Conservation (phyloP, 2,888 invertebrate genomes). For the Aphidoletes aphidimyza region DNA sequence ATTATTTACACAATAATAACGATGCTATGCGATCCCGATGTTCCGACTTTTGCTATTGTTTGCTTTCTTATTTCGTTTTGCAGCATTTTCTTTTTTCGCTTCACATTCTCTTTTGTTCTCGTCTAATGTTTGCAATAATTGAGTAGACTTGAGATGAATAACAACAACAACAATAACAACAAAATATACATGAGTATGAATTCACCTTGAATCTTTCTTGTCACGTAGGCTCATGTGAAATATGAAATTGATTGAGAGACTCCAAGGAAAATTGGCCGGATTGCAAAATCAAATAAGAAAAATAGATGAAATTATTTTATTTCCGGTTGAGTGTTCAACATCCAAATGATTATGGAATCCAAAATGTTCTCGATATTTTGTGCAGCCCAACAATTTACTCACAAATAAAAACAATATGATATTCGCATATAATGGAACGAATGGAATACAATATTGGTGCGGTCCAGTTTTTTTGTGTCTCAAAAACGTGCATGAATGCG, state of each 20-base stretch:
- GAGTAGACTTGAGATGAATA: not conserved
- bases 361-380: too few species aligned
- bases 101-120: not conserved
- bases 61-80: not conserved
- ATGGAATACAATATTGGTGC: too few species aligned
- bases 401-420: too few species aligned
- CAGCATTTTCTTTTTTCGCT: not conserved
- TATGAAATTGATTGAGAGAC: not conserved
- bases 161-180: not conserved
- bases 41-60: not conserved
- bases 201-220: not conserved
- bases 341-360: too few species aligned
- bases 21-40: not conserved
- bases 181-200: not conserved
- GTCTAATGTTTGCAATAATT: constrained; percentile 3
- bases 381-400: too few species aligned
- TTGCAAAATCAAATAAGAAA: constrained; percentile 39
- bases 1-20: constrained; percentile 7
- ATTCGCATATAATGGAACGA: too few species aligned
- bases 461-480: not conserved
- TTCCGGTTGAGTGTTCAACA: too few species aligned
- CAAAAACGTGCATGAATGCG: constrained; percentile 6
- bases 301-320: constrained; percentile 1
- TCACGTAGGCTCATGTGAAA: constrained; percentile 1
- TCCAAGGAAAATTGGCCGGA: not conserved